Conservation (phyloP, 2,888 invertebrate species). For the Amphipoea lucens region DNA sequence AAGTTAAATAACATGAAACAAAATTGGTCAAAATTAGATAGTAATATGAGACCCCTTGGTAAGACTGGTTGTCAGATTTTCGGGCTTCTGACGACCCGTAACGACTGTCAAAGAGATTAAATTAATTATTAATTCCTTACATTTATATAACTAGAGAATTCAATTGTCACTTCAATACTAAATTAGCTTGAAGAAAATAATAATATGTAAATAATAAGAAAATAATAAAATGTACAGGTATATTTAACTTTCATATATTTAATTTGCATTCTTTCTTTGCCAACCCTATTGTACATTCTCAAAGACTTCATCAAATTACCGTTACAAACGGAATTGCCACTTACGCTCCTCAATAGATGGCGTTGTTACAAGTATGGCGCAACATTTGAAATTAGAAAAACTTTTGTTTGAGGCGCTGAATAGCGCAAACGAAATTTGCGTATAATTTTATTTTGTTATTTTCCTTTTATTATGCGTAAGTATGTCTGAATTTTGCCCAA, state of each 20-base stretch:
- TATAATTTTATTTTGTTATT: constrained; percentile 50
- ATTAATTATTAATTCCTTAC: too few species aligned
- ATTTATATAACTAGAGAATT: not conserved
- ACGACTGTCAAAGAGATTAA: too few species aligned
- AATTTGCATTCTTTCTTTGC: constrained; percentile 16
- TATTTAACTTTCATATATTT: not conserved
- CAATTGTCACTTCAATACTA: not conserved
- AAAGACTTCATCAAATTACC: constrained; percentile 49
- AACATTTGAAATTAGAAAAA: constrained; percentile 44
- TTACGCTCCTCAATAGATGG: constrained; percentile 53
- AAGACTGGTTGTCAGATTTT: too few species aligned
- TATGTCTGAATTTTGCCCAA: constrained; percentile 6
- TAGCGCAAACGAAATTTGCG: constrained; percentile 39
- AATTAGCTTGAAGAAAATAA: not conserved
- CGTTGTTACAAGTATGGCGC: constrained; percentile 33
- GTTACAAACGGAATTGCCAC: constrained; percentile 40
- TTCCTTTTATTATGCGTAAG: constrained; percentile 19
- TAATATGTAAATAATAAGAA: too few species aligned
- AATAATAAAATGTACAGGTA: not conserved
- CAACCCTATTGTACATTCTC: constrained; percentile 40
- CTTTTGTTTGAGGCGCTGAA: constrained; percentile 38
- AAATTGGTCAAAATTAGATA: too few species aligned
- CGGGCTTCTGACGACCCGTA: too few species aligned
- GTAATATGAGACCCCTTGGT: too few species aligned
- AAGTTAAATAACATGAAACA: too few species aligned